Evolutionary conservation across 2,797 vertebrate genomes (phyloP).

Genomic region (Oryzias sinensis): DNA sequence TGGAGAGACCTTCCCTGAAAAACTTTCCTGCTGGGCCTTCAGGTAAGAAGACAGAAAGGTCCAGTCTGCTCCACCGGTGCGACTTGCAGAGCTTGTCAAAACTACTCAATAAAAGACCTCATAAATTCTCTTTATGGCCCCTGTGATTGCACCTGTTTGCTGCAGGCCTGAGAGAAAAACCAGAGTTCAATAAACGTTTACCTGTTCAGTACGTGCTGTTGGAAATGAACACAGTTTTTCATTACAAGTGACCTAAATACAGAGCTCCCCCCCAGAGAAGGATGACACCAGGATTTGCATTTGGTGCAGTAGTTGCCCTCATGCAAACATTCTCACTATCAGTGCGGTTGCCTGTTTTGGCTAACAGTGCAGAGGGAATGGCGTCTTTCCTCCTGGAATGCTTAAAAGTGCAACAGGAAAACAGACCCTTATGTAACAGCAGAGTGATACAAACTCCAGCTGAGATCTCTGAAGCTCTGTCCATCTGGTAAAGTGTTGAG

Average conservation of each 20-base stretch:
- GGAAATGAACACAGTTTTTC: constrained; percentile 36
- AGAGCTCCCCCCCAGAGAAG: constrained; percentile 30
- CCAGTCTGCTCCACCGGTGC: constrained; percentile 23
- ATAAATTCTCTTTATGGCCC: constrained; percentile 58
- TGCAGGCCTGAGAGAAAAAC: not conserved
- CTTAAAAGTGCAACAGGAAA: constrained; percentile 26
- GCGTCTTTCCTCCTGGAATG: constrained; percentile 45
- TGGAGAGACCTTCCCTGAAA: constrained; percentile 94
- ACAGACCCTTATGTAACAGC: too few relatives aligned
- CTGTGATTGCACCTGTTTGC: constrained; percentile 40
- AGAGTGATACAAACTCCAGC: too few relatives aligned
- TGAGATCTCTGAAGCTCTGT: not conserved
- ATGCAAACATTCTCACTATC: constrained; percentile 50
- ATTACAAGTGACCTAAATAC: constrained; percentile 25
- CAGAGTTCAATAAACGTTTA: constrained; percentile 17
- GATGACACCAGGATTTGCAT: constrained; percentile 52
- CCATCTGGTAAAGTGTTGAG: constrained; percentile 1
- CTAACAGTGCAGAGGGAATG: constrained; percentile 29
- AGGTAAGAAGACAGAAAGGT: constrained; percentile 74
- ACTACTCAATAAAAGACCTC: constrained; percentile 58
- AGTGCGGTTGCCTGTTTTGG: constrained; percentile 52
- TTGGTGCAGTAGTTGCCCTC: constrained; percentile 32
- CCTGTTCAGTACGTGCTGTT: constrained; percentile 21
- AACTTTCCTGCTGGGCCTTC: constrained; percentile 94
- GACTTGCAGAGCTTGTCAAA: constrained; percentile 30